These are phyloP conservation scores for Podarcis muralis DNA, from an alignment of 2,113 vertebrate genomes.

Conservation along the genomic window DNA sequence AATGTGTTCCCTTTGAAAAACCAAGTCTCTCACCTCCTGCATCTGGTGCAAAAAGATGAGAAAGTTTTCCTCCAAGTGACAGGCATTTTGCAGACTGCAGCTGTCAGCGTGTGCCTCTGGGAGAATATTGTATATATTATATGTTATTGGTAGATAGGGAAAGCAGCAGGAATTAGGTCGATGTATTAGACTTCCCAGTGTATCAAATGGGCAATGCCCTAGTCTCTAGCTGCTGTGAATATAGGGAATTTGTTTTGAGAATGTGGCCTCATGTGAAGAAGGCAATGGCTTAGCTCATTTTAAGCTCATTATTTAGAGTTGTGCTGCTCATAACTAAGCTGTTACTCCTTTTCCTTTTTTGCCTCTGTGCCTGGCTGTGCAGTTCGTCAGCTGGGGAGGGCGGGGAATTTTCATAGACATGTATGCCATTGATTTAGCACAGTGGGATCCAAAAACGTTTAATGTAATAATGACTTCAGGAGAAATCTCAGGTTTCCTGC, in stretches of 20 bases:
- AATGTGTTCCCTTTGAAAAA: conserved; percentile 44
- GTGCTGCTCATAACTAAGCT: background rate
- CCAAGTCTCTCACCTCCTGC: background rate
- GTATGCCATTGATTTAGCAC: conserved; percentile 36
- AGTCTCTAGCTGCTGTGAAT: background rate
- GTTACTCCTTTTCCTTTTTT: background rate
- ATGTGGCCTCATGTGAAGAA: background rate
- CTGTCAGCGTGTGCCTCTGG: conserved; percentile 7
- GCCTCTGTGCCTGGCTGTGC: background rate
- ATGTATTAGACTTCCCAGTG: conserved; percentile 27
- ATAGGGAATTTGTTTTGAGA: conserved; percentile 22
- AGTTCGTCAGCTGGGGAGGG: conserved; percentile 31
- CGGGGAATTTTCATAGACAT: conserved; percentile 28
- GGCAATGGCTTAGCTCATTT: conserved; percentile 2
- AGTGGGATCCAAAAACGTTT: background rate
- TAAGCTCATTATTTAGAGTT: background rate
- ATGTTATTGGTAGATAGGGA: background rate
- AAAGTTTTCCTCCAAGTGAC: conserved; percentile 6
- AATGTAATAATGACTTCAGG: conserved; percentile 23
- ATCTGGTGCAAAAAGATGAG: accelerated
- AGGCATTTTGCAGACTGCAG: conserved; percentile 33
- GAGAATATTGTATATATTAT: background rate
- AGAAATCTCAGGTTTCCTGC: conserved; percentile 17
- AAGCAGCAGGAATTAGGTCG: conserved; percentile 22
- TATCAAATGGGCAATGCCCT: conserved; percentile 1